Evolutionary conservation across 2,888 invertebrate species (phyloP), one percentile per base, ranked within the genome.

Genomic region (Merodon equestris): DNA sequence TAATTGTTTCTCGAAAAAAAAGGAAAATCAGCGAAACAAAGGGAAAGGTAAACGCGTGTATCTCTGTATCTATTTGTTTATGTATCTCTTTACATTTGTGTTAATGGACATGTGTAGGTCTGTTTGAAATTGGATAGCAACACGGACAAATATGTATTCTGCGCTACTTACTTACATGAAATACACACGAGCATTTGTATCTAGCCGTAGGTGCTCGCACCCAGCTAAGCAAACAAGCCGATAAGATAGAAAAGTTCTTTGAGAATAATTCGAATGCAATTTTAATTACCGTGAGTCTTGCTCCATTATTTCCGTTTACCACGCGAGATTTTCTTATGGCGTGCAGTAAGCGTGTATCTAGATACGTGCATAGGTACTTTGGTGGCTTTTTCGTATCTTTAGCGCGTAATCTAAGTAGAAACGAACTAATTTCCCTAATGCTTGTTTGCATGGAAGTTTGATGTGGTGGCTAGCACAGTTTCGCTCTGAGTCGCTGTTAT

Each of bases 371-470:
- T 44, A 14, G 45, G 44, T 40, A 9, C 18, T 36, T 34, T 44
- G 27, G 48, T 71, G 54, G 47, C 40, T 56, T 57, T 67, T 40
- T 51, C 34, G 34, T 70, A 67, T 77, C 76, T 72, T 56, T 48
- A 9, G 36, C 53, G 72, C 19, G 51, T 53, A 77, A 77, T 77
- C 67, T 67, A 63, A 67, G 66, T 77, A 42, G 14, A 67, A 67
- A 72, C 76, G 77, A 77, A 72, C 77, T 77, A 77, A 77, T 77
- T 77, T 73, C 57, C 67, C 73, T 77, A 77, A 77, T 77, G 77
- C 63, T 36, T 67, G 66, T 76, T 67, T 27, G 27, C 27, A 27
- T 27, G 27, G 27, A 27, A 27, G 27, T 27, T 27, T 27, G 27
- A 4, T 7, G 3, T 27, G 27, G 27, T 27, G 27, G 27, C 27